phyloP scores from a whole-genome alignment of 2,797 vertebrate species.

The Babyrousa celebensis region DNA sequence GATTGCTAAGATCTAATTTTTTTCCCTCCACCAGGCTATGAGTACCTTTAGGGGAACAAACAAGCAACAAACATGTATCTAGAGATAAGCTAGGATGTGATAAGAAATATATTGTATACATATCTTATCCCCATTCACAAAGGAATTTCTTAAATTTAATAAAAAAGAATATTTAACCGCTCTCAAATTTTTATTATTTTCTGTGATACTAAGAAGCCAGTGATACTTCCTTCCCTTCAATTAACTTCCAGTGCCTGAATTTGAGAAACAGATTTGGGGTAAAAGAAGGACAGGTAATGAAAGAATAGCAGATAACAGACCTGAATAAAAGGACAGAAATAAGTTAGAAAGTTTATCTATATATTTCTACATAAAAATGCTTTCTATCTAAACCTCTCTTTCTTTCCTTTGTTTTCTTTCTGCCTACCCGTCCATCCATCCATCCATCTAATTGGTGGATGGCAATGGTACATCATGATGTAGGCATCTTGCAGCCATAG shows the following conservation, averaged over 20 bases:
- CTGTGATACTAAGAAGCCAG: background rate
- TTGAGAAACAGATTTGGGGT: constrained; percentile 23
- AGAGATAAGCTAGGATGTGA: background rate
- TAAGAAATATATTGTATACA: background rate
- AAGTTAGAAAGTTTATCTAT: background rate
- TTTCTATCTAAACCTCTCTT: background rate
- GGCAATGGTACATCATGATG: background rate
- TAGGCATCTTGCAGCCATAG: background rate
- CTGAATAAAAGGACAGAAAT: background rate
- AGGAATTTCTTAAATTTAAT: background rate
- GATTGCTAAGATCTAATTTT: background rate
- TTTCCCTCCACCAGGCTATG: background rate
- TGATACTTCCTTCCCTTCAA: background rate
- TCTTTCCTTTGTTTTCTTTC: too few species aligned
- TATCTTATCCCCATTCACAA: background rate
- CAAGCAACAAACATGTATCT: background rate
- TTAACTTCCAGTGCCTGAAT: background rate
- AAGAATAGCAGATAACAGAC: background rate
- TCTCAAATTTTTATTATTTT: background rate
- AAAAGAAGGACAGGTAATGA: background rate
- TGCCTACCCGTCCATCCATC: too few species aligned
- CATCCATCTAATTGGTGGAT: background rate
- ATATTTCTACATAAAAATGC: background rate
- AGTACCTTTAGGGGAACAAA: background rate
- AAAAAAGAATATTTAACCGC: background rate